Base-by-base conservation (phyloP, 2,888 invertebrate species). In the Drosophila testacea region DNA sequence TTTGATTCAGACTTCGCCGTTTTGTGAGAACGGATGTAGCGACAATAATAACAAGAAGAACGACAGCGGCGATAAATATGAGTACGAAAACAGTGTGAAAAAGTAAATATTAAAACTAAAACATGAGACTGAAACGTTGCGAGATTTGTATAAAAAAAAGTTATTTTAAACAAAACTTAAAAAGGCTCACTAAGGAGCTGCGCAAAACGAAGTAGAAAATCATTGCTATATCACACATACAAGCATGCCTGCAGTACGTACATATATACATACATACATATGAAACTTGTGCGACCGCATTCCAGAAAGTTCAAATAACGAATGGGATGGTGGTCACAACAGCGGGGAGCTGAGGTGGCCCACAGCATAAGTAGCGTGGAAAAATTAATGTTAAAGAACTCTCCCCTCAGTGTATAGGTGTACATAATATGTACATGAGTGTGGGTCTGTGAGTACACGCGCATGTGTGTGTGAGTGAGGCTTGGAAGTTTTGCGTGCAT, bases 241-340 rank as follows among this genome's bases (percentile, higher is more conserved):
- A 52, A 3, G 41, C 44, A 56, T 6, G 48, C 36, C 39, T 27
- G 11, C 39, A 67, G 13, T 34, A 67, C 36, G 10, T 39, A 48
- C 16, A 9, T 32, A 34, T 16, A 55, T 44, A 47, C 42, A 46
- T 38, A 39, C 46, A 27, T 11, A n/a, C 38, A 44, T 65, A 61
- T 56, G 69, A 85, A 83, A 87, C 83, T 82, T 77, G 83, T 76
- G 78, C 79, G 83, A 81, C 88, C 73, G 79, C 86, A 87, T 87
- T 87, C 86, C 86, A 81, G 73, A 80, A 77, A 85, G 88, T 88
- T 86, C 77, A 88, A 86, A 84, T 82, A 86, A 77, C 83, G 76
- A 72, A 71, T 73, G 46, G 57, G 46, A 42, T 28, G 7, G 22
- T 36, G 50, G 50, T 27, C 48, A 34, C 41, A 10, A 32, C 22